Conservation (phyloP, 2,113 vertebrate genomes). For the Chloebia gouldiae region DNA sequence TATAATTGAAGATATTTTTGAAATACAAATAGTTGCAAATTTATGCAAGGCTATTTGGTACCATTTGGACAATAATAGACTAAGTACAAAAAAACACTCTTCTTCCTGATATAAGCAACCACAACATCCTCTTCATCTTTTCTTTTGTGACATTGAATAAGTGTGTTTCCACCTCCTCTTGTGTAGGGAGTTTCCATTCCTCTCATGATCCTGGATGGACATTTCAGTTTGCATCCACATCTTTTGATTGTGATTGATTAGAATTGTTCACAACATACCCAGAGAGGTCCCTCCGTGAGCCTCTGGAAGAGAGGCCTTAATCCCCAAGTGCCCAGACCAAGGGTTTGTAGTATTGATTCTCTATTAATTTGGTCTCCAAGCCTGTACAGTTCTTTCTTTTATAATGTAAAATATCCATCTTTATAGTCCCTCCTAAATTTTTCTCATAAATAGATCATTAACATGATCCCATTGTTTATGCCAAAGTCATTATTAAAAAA, state of each 20-base stretch:
- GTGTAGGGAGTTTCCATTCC: not conserved
- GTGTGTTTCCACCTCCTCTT: not conserved
- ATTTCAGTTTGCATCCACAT: not conserved
- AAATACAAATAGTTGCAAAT: not conserved
- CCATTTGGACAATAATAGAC: not conserved
- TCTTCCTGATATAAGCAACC: not conserved
- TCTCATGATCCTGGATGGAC: not conserved
- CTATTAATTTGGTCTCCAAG: not conserved
- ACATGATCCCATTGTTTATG: not conserved
- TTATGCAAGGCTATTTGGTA: not conserved
- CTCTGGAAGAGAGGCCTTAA: not conserved
- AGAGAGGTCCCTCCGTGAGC: not conserved
- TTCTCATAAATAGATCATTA: not conserved
- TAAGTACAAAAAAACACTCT: not conserved
- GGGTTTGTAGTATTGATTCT: not conserved
- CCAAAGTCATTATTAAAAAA: not conserved
- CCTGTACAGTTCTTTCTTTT: not conserved
- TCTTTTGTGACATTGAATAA: not conserved
- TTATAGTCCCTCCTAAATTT: not conserved
- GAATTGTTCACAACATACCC: not conserved
- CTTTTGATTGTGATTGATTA: not conserved
- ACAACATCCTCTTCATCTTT: not conserved
- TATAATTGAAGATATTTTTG: not conserved
- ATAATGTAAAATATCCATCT: not conserved
- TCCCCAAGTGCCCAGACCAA: not conserved